phyloP scores from a whole-genome alignment of 2,888 invertebrate species.

The Alcis repandata region DNA sequence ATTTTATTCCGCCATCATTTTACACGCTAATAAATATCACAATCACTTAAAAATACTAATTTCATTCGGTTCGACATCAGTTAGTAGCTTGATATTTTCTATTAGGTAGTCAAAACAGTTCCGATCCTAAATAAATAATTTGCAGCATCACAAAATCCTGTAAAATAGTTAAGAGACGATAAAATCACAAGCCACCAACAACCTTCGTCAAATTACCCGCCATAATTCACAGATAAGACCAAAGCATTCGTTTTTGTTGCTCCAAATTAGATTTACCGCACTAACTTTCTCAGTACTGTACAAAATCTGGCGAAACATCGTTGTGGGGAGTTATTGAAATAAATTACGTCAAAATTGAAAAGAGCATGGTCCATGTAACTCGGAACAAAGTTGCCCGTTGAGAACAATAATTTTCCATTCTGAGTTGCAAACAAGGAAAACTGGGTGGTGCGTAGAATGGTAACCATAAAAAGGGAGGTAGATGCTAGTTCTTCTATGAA shows the following conservation, averaged over 20 bases:
- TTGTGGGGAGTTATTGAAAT: constrained; percentile 37
- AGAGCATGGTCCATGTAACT: constrained; percentile 40
- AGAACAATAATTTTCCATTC: constrained; percentile 59
- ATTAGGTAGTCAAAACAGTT: too few species aligned
- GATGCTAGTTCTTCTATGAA: not conserved
- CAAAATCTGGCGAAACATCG: constrained; percentile 28
- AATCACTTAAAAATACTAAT: too few species aligned
- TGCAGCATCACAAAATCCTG: not conserved
- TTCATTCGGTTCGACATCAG: too few species aligned
- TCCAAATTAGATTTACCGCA: constrained; percentile 31
- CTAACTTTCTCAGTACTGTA: constrained; percentile 22
- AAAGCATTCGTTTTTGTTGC: constrained; percentile 17
- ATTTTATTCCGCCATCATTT: not conserved
- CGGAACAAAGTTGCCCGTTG: constrained; percentile 49
- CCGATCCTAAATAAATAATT: too few species aligned
- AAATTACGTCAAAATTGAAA: constrained; percentile 44
- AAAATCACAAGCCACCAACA: constrained; percentile 3
- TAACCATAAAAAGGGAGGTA: not conserved
- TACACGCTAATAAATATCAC: too few species aligned
- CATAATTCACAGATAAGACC: constrained; percentile 20
- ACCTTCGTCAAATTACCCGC: constrained; percentile 14
- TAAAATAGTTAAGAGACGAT: not conserved
- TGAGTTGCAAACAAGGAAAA: constrained; percentile 52
- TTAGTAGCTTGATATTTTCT: too few species aligned
- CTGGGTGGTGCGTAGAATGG: constrained; percentile 42